phyloP scores from a whole-genome alignment of 1,140 invertebrate species.

The Rhagoletis pomonella region DNA sequence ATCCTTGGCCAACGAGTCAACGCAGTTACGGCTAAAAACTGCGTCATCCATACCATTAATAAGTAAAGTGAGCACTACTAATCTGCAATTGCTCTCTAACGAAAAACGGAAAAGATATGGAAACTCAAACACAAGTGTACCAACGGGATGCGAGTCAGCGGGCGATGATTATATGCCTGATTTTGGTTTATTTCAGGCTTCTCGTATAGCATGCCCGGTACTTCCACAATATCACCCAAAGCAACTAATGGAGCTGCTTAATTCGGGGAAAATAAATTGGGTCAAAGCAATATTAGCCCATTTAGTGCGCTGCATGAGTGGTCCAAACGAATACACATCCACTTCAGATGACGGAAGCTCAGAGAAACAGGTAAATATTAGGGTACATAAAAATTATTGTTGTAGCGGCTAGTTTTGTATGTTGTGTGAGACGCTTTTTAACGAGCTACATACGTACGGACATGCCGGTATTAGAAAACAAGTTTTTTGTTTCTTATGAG shows the following conservation, averaged over 20 bases:
- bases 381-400: no score
- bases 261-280: constrained; percentile 97
- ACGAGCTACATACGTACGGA: no score
- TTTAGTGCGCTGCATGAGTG: constrained; percentile 86
- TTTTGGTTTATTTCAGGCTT: constrained; percentile 96
- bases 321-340: constrained; percentile 67
- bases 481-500: no score
- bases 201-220: constrained; percentile 97
- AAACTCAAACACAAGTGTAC: constrained; percentile 25
- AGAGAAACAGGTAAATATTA: constrained; percentile 70
- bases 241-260: constrained; percentile 98
- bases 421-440: no score
- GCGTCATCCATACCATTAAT: constrained; percentile 86
- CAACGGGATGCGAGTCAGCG: constrained; percentile 27
- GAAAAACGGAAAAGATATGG: constrained; percentile 77
- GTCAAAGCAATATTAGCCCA: constrained; percentile 98
- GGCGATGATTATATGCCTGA: constrained; percentile 88
- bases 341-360: constrained; percentile 77
- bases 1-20: constrained; percentile 82
- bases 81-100: constrained; percentile 83
- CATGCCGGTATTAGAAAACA: no score
- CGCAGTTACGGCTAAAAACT: constrained; percentile 80
- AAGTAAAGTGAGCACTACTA: constrained; percentile 87
- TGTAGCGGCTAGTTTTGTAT: no score
- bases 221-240: constrained; percentile 99